Base-by-base conservation (phyloP, 2,113 vertebrate genomes). In the Propithecus coquereli region DNA sequence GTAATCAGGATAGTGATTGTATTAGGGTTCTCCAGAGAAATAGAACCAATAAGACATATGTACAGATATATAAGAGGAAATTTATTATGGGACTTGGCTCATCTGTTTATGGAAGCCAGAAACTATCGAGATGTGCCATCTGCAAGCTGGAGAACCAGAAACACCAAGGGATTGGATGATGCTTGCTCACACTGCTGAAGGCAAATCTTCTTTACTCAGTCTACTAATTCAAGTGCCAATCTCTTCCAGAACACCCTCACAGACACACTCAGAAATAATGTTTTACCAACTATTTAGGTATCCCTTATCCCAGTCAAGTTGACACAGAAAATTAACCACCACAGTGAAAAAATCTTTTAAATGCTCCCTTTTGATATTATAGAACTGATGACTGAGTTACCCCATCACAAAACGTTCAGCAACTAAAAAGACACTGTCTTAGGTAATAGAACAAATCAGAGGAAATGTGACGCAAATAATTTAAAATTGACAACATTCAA, bases 401-500 rank as follows among this genome's bases (percentile, higher is more conserved):
- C 84, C 30, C 22, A 37, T 32, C 25, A 66, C 14, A 27, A 83
- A 74, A 94, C 30, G 50, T 47, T 66, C 43, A 66, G 54, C 59
- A 66, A 23, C 1, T 57, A 4, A 66, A 77, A 84, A 68, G 32
- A 68, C 13, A 68, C 25, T 76, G 50, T 40, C 13, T 83, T 59
- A 76, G 9, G 45, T 59, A 70, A 7, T 20, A 7, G 30, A 92
- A 83, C 17, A 34, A 76, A 50, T 47, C 47, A 88, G 18, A 82
- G 20, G 47, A 94, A 87, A 66, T 47, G 8, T 74, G 57, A 73
- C 9, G n/a, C 20, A 82, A 20, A 68, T 68, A 10, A 71, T 79
- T 32, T 92, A 84, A 96, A 87, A 65, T 63, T 57, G 52, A 52
- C n/a, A 68, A 52, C 23, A 91, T 68, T 93, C n/a, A 92, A 87